phyloP scores from a whole-genome alignment of 2,113 vertebrate species.

The Caranx ignobilis region DNA sequence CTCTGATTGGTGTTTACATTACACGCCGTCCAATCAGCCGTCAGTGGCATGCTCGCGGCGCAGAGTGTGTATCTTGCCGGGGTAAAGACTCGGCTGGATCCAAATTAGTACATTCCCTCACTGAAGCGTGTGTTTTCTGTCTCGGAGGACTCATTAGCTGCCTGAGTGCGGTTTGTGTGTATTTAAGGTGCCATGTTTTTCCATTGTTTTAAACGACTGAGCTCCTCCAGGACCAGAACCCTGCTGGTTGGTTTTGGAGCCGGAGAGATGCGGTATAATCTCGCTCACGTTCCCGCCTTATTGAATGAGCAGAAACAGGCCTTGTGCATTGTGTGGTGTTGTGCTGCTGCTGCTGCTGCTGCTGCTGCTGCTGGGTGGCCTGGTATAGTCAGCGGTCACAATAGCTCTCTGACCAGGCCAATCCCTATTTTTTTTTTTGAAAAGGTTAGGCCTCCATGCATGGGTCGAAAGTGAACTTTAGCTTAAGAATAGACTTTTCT shows the following conservation, averaged over 20 bases:
- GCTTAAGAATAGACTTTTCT: conserved; percentile 67
- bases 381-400: conserved; percentile 50
- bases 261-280: conserved; percentile 35
- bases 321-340: background rate
- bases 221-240: conserved; percentile 31
- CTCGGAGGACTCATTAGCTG: conserved; percentile 51
- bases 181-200: conserved; percentile 58
- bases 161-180: conserved; percentile 49
- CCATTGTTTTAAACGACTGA: conserved; percentile 52
- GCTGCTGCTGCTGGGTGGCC: conserved; percentile 46
- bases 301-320: conserved; percentile 46
- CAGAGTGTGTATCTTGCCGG: conserved; percentile 34
- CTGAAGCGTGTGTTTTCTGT: conserved; percentile 54
- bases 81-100: conserved; percentile 31
- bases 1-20: conserved; percentile 80
- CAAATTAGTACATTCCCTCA: conserved; percentile 42
- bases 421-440: conserved; percentile 62
- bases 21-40: conserved; percentile 63
- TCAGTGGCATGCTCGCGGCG: conserved; percentile 48
- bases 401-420: conserved; percentile 32
- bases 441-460: conserved; percentile 70
- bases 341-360: no score
- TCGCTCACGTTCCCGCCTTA: conserved; percentile 40
- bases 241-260: conserved; percentile 43
- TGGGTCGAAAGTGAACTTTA: conserved; percentile 70